A percentile compares a stretch with the other conserved stretches of the same genome.
Evolutionary conservation across 2,888 invertebrate genomes (phyloP).

Genomic region (Leptinotarsa tumamoca): DNA sequence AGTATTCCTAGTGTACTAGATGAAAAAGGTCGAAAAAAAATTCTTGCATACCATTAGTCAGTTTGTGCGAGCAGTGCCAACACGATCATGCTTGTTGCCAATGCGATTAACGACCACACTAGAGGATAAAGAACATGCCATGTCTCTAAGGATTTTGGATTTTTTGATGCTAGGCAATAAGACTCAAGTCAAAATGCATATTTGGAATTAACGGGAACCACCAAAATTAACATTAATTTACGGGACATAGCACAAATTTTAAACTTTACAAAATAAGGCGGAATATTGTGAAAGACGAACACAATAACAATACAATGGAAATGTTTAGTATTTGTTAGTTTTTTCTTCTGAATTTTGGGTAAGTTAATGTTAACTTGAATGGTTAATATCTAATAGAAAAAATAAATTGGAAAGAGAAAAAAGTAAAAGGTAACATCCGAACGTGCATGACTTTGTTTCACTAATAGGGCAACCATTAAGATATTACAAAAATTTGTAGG

Average conservation of each 20-base stretch:
- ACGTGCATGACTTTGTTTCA: slow-evolving; percentile 26
- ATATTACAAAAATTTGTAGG: too few species aligned
- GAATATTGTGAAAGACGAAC: slow-evolving; percentile 20
- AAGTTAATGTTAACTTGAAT: slow-evolving; percentile 54
- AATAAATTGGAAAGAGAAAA: slow-evolving; percentile 32
- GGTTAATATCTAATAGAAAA: slow-evolving; percentile 51
- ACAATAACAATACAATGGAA: slow-evolving; percentile 21
- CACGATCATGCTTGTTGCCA: slow-evolving; percentile 68
- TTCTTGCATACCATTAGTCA: slow-evolving; percentile 63
- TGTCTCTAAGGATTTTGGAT: slow-evolving; percentile 62
- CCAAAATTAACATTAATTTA: slow-evolving; percentile 62
- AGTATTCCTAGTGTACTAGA: slow-evolving; percentile 23
- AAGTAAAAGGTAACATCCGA: background rate
- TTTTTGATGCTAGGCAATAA: slow-evolving; percentile 62
- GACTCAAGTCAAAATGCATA: slow-evolving; percentile 55
- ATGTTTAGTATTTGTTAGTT: slow-evolving; percentile 53
- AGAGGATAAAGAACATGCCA: slow-evolving; percentile 67
- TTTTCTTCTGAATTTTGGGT: slow-evolving; percentile 30
- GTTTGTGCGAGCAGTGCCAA: slow-evolving; percentile 67
- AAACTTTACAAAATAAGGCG: slow-evolving; percentile 22
- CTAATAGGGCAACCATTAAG: background rate
- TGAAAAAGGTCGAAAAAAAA: slow-evolving; percentile 47
- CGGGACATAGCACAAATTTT: slow-evolving; percentile 22
- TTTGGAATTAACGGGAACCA: slow-evolving; percentile 50
- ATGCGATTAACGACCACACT: slow-evolving; percentile 66